Conservation (phyloP, 2,888 invertebrate genomes). For the Adelognathus sp. region DNA sequence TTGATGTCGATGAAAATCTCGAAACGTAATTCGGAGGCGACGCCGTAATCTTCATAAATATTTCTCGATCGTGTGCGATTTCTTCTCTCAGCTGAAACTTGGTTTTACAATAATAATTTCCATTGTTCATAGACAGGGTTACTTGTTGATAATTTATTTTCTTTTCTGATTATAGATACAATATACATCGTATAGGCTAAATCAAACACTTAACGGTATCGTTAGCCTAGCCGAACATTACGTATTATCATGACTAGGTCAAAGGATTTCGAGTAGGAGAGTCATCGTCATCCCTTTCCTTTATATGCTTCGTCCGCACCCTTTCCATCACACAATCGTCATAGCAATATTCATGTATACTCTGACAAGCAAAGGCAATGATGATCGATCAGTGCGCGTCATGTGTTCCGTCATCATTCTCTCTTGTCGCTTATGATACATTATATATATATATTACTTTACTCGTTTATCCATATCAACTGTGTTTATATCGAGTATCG, state of each 20-base stretch:
- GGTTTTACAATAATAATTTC: neutral
- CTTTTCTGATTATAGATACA: conserved; percentile 77
- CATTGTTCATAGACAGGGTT: conserved; percentile 34
- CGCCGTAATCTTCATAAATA: too few species aligned
- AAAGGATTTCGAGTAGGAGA: conserved; percentile 62
- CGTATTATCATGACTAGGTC: conserved; percentile 66
- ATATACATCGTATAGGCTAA: conserved; percentile 77
- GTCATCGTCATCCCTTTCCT: neutral
- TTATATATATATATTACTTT: conserved; percentile 26
- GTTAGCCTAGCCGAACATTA: conserved; percentile 75
- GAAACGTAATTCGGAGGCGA: too few species aligned
- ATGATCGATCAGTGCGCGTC: conserved; percentile 53
- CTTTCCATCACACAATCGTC: conserved; percentile 23
- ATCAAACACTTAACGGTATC: conserved; percentile 75
- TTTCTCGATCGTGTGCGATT: too few species aligned
- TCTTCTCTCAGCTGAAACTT: neutral
- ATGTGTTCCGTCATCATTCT: neutral
- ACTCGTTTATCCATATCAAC: conserved; percentile 25
- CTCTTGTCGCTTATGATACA: neutral
- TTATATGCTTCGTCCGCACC: neutral
- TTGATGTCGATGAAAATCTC: too few species aligned
- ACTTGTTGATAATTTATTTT: conserved; percentile 73
- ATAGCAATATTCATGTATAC: conserved; percentile 35
- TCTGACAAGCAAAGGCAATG: conserved; percentile 54
- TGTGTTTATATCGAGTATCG: conserved; percentile 28